Base-by-base conservation (phyloP, 2,797 vertebrate genomes). In the Leptodactylus fallax region DNA sequence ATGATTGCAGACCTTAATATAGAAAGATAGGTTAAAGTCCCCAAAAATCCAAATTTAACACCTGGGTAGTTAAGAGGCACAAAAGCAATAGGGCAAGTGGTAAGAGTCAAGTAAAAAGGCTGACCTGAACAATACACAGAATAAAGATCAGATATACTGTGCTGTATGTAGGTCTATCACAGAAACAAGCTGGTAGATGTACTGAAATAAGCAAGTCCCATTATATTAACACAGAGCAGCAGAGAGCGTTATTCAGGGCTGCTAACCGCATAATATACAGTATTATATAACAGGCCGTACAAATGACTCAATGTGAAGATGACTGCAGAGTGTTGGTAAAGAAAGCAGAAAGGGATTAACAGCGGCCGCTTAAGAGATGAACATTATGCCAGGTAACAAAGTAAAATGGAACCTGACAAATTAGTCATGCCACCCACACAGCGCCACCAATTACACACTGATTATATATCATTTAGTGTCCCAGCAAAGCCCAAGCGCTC, bases 401-500 rank as follows among this genome's bases (percentile, higher is more conserved):
- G 53, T 74, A 76, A 85, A 88, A 85, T 53, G 87, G 63, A 78
- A 88, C 56, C 78, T 88, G 87, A 69, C 87, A 88, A 88, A 88
- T 88, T 55, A 81, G 76, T 88, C 87, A 81, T 47, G 45, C 83
- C 47, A 77, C 87, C 87, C 83, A 88, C 87, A 85, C 83, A 77
- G 45, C 85, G 87, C 78, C 83, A 81, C 79, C 81, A 88, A 88
- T 88, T 85, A 58, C 83, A 56, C 83, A 67, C 58, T 88, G 87
- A 88, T 88, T 88, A 88, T 81, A 88, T 88, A 77, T 81, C 74
- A 88, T 88, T 88, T 85, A n/a, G 87, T 88, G 87, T 88, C 83
- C 87, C 51, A 81, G 87, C 87, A 81, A 85, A 88, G 56, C 58
- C 83, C 71, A 85, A 80, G 51, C 76, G 76, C 74, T 79, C 74